Percentiles rank a stretch among this genome's conserved stretches.
phyloP scores from a whole-genome alignment of 92 coral and sea anemone species.

The Epizoanthus fatuus region DNA sequence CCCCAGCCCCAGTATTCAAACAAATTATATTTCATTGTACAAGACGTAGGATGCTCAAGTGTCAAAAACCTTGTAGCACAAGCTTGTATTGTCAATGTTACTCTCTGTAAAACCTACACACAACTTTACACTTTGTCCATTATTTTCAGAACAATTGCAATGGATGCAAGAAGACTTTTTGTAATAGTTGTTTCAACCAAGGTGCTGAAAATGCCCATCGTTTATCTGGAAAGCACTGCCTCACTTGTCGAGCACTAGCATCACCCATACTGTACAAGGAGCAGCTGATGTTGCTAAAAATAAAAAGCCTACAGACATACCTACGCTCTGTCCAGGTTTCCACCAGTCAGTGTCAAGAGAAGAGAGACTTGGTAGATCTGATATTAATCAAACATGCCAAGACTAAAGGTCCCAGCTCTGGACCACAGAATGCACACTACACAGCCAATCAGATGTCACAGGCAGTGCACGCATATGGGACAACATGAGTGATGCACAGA shows the following conservation, averaged over 20 bases:
- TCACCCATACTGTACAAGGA: slow-evolving; percentile 77
- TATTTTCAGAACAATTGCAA: slow-evolving; percentile 78
- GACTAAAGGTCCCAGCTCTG: not conserved
- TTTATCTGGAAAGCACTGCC: slow-evolving; percentile 70
- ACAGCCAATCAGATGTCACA: slow-evolving; percentile 21
- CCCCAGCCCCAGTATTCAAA: too few relatives aligned
- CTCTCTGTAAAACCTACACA: too few relatives aligned
- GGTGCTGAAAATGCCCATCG: slow-evolving; percentile 68
- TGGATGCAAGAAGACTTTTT: slow-evolving; percentile 76
- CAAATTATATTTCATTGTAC: too few relatives aligned
- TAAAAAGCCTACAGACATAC: slow-evolving; percentile 88
- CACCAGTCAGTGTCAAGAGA: slow-evolving; percentile 86
- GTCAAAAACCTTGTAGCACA: too few relatives aligned
- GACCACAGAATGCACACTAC: slow-evolving; percentile 42
- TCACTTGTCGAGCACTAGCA: slow-evolving; percentile 87
- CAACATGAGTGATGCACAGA: not conserved
- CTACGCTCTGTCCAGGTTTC: slow-evolving; percentile 76
- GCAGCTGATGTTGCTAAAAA: slow-evolving; percentile 76
- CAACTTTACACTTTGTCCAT: not conserved
- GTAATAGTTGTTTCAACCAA: slow-evolving; percentile 86
- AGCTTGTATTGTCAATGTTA: too few relatives aligned
- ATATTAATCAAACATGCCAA: slow-evolving; percentile 83
- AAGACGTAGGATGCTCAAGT: too few relatives aligned
- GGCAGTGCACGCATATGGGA: not conserved
- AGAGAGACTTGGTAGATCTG: slow-evolving; percentile 86